Conservation (phyloP, 2,888 invertebrate genomes). For the Tortricodes alternella region DNA sequence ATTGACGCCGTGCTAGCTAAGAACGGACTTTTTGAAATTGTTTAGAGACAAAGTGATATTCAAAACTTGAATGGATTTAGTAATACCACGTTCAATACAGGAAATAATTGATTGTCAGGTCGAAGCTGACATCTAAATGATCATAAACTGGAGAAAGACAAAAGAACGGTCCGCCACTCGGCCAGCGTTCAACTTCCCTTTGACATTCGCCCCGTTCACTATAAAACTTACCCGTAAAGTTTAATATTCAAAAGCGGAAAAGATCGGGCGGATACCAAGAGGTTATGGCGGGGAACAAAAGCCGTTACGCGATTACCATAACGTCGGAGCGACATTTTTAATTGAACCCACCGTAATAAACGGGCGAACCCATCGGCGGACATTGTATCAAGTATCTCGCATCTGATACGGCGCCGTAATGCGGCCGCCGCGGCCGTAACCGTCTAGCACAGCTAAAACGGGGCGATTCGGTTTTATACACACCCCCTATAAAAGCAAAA, state of each 20-base stretch:
- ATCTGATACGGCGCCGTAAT: slow-evolving; percentile 72
- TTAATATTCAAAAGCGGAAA: not conserved
- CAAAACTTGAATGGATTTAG: no score
- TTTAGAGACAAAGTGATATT: no score
- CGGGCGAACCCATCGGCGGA: slow-evolving; percentile 59
- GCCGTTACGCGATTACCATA: slow-evolving; percentile 24
- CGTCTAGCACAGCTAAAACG: slow-evolving; percentile 80
- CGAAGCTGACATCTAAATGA: not conserved
- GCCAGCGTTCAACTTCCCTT: no score
- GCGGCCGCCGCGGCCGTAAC: slow-evolving; percentile 77
- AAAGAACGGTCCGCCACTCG: not conserved
- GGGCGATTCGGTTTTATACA: slow-evolving; percentile 82
- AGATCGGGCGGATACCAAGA: slow-evolving; percentile 3
- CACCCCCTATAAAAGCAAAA: slow-evolving; percentile 83
- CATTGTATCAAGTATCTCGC: slow-evolving; percentile 71
- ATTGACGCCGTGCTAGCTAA: no score
- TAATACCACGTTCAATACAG: no score
- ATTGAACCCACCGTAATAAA: slow-evolving; percentile 62
- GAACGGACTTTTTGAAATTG: no score
- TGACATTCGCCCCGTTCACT: not conserved
- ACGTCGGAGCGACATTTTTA: slow-evolving; percentile 54
- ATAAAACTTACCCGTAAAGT: not conserved
- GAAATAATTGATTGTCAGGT: no score
- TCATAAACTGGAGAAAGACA: not conserved
- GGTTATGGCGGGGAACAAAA: slow-evolving; percentile 16